These are phyloP conservation scores for Cnemophilus loriae DNA, from an alignment of 2,113 vertebrate genomes.

Conservation along the genomic window DNA sequence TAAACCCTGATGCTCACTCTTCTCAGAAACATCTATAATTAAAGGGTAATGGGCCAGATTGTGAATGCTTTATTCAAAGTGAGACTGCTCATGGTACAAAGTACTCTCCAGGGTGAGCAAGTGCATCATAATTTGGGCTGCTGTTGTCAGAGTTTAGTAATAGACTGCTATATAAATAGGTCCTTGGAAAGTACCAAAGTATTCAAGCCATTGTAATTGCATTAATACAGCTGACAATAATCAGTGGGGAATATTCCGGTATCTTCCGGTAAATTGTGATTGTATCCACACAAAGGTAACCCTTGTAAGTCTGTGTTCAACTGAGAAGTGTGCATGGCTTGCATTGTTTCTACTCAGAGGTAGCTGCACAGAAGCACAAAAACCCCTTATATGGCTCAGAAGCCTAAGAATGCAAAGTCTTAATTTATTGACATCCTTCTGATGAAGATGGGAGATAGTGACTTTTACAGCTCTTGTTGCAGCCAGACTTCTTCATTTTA, in stretches of 20 bases:
- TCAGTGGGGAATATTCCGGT: background rate
- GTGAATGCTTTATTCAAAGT: conserved; percentile 49
- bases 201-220: conserved; percentile 32
- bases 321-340: background rate
- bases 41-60: conserved; percentile 47
- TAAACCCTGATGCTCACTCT: conserved; percentile 19
- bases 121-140: conserved; percentile 48
- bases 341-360: background rate
- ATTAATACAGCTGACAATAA: conserved; percentile 24
- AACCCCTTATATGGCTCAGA: background rate
- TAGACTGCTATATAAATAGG: conserved; percentile 50
- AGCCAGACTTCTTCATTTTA: background rate
- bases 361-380: background rate
- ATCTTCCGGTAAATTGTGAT: background rate
- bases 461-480: background rate
- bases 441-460: background rate
- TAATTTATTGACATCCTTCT: background rate
- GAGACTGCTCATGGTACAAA: background rate
- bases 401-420: background rate
- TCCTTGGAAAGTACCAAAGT: conserved; percentile 57
- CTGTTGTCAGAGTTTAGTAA: conserved; percentile 57
- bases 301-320: background rate
- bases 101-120: conserved; percentile 49
- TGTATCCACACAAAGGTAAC: background rate
- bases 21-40: conserved; percentile 56